Evolutionary conservation across 2,888 invertebrate genomes (phyloP), one percentile per base, ranked within the genome.

Genomic region (Drosophila silvestris): DNA sequence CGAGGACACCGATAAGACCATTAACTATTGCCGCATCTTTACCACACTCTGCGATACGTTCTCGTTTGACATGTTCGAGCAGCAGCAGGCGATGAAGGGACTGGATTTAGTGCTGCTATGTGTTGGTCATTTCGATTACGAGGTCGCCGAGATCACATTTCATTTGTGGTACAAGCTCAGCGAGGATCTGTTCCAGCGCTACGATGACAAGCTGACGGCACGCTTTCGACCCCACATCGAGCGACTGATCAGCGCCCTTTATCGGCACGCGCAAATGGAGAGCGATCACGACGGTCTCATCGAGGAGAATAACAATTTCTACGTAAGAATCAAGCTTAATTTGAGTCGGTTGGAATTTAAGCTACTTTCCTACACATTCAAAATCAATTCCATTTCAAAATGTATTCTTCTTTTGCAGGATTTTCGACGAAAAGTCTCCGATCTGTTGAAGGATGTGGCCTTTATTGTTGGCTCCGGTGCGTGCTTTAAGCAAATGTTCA

Each of bases 81-180:
- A 94, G 51, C 95, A 95, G 79, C 93, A 94, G 70, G 94, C 95
- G 28, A 94, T 98, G 76, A 96, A 97, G 92, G 96, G 97, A 5
- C 94, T 99, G 73, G 98, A 99, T 92, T 94, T 99, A 81, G 96
- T 98, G 14, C 94, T 99, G 56, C 96, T 97, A 44, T 98, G 99
- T 94, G 97, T 98, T 14, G 98, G 98, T 0, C 99, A 99, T 94
- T 98, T 99, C 93, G 99, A 99, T 93, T 99, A 98, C 94, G 98
- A 99, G 95, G 98, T 98, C 86, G 96, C 96, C 39, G 96, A 96
- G 92, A 97, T 99, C 82, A 98, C 99, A 2, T 99, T 99, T 93
- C 97, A 98, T 93, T 95, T 99, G 70, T 99, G 99, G 99, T 99
- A 98, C 94, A 95, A 97, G 33, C 94, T 99, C 41, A 98, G 99